These are phyloP conservation scores for Synanthedon myopaeformis DNA, from an alignment of 2,888 invertebrate genomes.

Conservation along the genomic window DNA sequence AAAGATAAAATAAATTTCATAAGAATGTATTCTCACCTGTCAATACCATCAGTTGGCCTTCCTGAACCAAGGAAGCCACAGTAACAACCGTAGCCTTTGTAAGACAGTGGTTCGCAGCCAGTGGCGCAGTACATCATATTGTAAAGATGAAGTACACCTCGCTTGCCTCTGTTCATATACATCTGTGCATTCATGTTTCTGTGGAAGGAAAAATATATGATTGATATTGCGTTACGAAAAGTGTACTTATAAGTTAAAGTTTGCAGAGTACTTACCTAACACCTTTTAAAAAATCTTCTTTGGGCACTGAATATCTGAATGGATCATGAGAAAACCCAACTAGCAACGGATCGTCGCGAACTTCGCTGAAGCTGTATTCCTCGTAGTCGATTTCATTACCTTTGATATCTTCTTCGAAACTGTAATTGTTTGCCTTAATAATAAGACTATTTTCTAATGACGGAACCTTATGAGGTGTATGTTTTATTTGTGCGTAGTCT, in stretches of 20 bases:
- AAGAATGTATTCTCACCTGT: slow-evolving; percentile 64
- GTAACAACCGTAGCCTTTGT: slow-evolving; percentile 91
- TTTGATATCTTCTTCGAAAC: slow-evolving; percentile 18
- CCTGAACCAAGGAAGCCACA: slow-evolving; percentile 90
- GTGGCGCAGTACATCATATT: slow-evolving; percentile 90
- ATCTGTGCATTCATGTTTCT: slow-evolving; percentile 38
- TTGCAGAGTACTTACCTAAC: slow-evolving; percentile 32
- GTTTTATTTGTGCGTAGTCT: slow-evolving; percentile 39
- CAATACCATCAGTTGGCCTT: slow-evolving; percentile 82
- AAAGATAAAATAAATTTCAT: not conserved
- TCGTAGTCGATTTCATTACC: slow-evolving; percentile 30
- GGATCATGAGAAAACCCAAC: slow-evolving; percentile 56
- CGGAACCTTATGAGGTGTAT: slow-evolving; percentile 19
- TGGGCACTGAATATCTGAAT: slow-evolving; percentile 49
- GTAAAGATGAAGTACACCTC: slow-evolving; percentile 83
- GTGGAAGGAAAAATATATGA: slow-evolving; percentile 11
- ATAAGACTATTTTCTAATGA: slow-evolving; percentile 8
- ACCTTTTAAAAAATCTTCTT: slow-evolving; percentile 44
- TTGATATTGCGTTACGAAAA: no score
- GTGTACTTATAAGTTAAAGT: not conserved
- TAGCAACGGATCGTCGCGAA: slow-evolving; percentile 23
- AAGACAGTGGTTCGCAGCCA: slow-evolving; percentile 84
- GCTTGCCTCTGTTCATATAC: slow-evolving; percentile 67
- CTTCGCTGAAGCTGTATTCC: slow-evolving; percentile 14
- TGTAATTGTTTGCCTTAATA: not conserved